Percentiles rank a stretch among this genome's conserved stretches.
These are phyloP conservation scores for Intellagama lesueurii DNA, from an alignment of 2,797 vertebrate genomes.

Conservation along the genomic window DNA sequence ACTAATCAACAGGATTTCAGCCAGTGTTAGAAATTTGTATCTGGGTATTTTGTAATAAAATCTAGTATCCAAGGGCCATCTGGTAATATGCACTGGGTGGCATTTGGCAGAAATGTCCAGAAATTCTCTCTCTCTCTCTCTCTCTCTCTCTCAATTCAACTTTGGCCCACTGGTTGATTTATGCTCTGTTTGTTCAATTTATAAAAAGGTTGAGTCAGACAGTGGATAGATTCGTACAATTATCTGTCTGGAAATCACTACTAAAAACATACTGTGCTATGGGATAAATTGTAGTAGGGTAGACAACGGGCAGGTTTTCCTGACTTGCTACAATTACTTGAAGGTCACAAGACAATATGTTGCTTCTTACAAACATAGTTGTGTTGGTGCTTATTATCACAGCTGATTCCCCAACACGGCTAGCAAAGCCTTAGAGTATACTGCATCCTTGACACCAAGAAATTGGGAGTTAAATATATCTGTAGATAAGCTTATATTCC, in stretches of 20 bases:
- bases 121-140: too few relatives aligned
- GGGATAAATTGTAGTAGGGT: not conserved
- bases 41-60: not conserved
- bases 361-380: not conserved
- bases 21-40: not conserved
- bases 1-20: too few relatives aligned
- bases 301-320: not conserved
- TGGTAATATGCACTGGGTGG: not conserved
- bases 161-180: constrained; percentile 3
- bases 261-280: not conserved
- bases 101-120: not conserved
- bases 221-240: constrained; percentile 12
- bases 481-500: constrained; percentile 1
- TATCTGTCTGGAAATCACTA: not conserved
- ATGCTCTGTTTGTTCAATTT: constrained; percentile 13
- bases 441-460: not conserved
- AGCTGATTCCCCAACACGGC: not conserved
- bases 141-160: not conserved
- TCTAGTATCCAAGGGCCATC: not conserved
- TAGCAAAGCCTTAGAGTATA: not conserved
- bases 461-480: constrained; percentile 6
- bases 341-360: not conserved
- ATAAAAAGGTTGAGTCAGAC: not conserved
- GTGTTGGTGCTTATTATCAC: not conserved
- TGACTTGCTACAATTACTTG: not conserved